Base-by-base conservation (phyloP, 2,797 vertebrate genomes). In the Propithecus deckenii region DNA sequence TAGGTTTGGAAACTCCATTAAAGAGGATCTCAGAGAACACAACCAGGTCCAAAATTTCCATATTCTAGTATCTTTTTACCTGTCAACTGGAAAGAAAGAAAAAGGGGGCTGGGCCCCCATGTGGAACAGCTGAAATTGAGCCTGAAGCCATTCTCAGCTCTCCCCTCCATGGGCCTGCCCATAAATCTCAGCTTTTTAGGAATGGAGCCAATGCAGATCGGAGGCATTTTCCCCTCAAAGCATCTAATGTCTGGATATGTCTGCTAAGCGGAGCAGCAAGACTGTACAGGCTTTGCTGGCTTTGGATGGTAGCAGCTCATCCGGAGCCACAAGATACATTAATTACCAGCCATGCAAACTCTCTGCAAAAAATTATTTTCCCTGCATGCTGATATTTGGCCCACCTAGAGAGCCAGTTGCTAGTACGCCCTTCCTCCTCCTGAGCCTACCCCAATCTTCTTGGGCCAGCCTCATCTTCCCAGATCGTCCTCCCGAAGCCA, bases 111-210 rank as follows among this genome's bases (percentile, higher is more conserved):
- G 74, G 35, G 52, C n/a, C 76, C 76, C 80, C 95, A 57, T 1
- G 8, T 59, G 84, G 35, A 96, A 83, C 3, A 48, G 43, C 74
- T 91, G 43, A 95, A 95, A 78, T 25, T 69, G 65, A 67, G 93
- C 97, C 89, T 35, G 55, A 57, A 97, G 96, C 89, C 61, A 50
- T 88, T 89, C 52, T 93, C 55, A n/a, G 14, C 41, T 55, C 67
- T 78, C 46, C 25, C 80, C 20, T 43, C 71, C 41, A 52, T 22
- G 38, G 72, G 46, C 67, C 80, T 96, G 91, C 80, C 55, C 89
- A 96, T 98, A 97, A 97, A 98, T 98, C 93, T 97, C 87, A 79
- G 80, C 46, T 41, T 95, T 94, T 94, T 90, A 85, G 97, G 96
- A 96, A 88, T 5, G 38, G 57, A 94, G 97, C 97, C 97, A 96